Conservation (phyloP, 2,797 vertebrate genomes). For the Valencia hispanica region DNA sequence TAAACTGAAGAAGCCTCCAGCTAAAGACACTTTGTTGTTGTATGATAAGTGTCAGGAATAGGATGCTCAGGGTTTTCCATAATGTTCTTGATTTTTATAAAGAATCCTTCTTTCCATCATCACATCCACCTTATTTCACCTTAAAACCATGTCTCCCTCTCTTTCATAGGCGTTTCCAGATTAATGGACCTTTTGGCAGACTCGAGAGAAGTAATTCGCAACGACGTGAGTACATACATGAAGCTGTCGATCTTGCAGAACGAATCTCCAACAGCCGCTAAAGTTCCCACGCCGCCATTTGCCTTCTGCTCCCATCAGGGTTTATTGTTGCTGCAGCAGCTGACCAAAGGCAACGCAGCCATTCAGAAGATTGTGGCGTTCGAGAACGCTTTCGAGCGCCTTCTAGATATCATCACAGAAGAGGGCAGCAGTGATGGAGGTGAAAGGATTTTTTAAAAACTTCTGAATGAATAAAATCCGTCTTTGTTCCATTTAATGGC, state of each 20-base stretch:
- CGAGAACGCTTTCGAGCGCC: conserved; percentile 97
- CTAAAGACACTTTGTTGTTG: too few species aligned
- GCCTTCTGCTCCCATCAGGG: conserved; percentile 79
- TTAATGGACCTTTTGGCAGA: conserved; percentile 97
- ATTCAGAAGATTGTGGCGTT: conserved; percentile 99
- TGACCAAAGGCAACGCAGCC: conserved; percentile 96
- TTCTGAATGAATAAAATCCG: not conserved
- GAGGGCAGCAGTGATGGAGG: conserved; percentile 98
- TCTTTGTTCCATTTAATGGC: not conserved
- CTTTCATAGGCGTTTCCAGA: conserved; percentile 90
- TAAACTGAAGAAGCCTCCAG: too few species aligned
- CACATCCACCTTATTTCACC: too few species aligned
- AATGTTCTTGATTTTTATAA: too few species aligned
- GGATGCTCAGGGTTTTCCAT: too few species aligned
- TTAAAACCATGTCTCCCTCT: too few species aligned
- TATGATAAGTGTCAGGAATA: too few species aligned
- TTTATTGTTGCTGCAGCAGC: conserved; percentile 91
- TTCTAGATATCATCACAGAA: conserved; percentile 95
- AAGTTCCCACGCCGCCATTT: not conserved
- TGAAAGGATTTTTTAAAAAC: conserved; percentile 60
- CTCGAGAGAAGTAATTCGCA: conserved; percentile 97
- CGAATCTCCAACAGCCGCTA: not conserved
- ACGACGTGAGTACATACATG: conserved; percentile 87
- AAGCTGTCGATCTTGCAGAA: not conserved
- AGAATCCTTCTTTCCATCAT: too few species aligned